These are phyloP conservation scores for Ardeotis arabs DNA, from an alignment of 2,113 vertebrate genomes.

Conservation along the genomic window DNA sequence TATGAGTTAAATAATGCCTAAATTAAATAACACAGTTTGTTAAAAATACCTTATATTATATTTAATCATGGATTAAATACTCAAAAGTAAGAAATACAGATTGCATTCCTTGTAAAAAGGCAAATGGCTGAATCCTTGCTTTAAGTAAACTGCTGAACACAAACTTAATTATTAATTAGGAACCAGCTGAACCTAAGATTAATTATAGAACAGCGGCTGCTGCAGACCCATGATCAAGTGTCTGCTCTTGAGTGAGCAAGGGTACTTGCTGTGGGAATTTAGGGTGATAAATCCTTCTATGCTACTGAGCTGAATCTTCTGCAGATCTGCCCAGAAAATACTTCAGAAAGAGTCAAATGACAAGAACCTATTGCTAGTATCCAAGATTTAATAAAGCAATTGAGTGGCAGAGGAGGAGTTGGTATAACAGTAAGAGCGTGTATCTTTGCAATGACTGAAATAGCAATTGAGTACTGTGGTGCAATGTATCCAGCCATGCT, in stretches of 20 bases:
- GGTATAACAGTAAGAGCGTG: background rate
- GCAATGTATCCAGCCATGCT: background rate
- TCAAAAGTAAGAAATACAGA: background rate
- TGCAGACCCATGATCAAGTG: background rate
- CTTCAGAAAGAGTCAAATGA: background rate
- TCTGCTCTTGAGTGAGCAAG: background rate
- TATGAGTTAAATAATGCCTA: background rate
- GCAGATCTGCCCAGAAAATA: background rate
- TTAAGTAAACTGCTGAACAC: constrained; percentile 9
- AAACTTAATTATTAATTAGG: constrained; percentile 44
- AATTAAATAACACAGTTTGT: background rate
- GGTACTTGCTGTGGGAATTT: background rate
- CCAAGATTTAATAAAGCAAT: background rate
- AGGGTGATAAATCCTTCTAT: background rate
- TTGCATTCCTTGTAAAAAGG: background rate
- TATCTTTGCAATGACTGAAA: background rate
- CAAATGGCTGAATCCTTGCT: background rate
- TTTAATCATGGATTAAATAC: background rate
- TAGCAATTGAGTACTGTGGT: background rate
- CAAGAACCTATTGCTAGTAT: background rate
- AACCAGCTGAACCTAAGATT: constrained; percentile 10
- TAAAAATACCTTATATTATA: background rate
- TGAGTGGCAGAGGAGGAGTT: background rate
- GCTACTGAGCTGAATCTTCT: background rate
- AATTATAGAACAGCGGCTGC: constrained; percentile 30